Conservation (phyloP, 2,888 invertebrate species). For the Phortica okadai region DNA sequence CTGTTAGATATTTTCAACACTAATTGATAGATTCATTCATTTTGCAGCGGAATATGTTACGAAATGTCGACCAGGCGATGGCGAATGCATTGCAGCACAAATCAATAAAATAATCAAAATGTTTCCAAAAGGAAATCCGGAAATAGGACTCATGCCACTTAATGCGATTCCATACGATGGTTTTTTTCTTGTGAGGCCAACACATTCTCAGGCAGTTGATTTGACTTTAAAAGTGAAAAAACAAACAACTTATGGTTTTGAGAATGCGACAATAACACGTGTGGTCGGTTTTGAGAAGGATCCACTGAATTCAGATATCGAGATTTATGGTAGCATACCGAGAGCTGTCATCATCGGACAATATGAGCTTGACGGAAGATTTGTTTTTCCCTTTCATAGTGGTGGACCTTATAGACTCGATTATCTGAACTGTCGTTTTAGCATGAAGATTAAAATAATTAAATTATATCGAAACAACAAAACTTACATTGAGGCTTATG, state of each 20-base stretch:
- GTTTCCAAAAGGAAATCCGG: too few relatives aligned
- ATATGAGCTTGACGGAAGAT: slow-evolving; percentile 40
- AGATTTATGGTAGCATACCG: background rate
- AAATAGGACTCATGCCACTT: too few relatives aligned
- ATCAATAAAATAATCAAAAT: too few relatives aligned
- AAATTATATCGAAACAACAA: background rate
- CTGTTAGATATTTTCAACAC: too few relatives aligned
- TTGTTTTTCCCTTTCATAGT: slow-evolving; percentile 37
- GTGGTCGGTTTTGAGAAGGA: background rate
- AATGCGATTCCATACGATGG: too few relatives aligned
- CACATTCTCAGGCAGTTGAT: too few relatives aligned
- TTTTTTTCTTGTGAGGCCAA: too few relatives aligned
- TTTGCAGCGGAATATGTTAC: too few relatives aligned
- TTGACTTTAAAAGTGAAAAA: too few relatives aligned
- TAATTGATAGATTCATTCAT: too few relatives aligned
- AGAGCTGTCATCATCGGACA: slow-evolving; percentile 34
- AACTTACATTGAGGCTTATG: background rate
- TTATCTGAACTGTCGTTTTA: slow-evolving; percentile 40
- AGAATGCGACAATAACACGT: background rate
- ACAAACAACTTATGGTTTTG: background rate
- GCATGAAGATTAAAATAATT: background rate
- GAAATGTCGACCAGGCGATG: too few relatives aligned
- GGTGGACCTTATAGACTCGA: slow-evolving; percentile 36
- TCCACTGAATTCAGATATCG: background rate
- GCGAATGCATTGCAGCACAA: too few relatives aligned